A percentile compares a stretch with the other conserved stretches of the same genome.
phyloP scores from a whole-genome alignment of 2,113 vertebrate genomes.

The Zapornia atra region DNA sequence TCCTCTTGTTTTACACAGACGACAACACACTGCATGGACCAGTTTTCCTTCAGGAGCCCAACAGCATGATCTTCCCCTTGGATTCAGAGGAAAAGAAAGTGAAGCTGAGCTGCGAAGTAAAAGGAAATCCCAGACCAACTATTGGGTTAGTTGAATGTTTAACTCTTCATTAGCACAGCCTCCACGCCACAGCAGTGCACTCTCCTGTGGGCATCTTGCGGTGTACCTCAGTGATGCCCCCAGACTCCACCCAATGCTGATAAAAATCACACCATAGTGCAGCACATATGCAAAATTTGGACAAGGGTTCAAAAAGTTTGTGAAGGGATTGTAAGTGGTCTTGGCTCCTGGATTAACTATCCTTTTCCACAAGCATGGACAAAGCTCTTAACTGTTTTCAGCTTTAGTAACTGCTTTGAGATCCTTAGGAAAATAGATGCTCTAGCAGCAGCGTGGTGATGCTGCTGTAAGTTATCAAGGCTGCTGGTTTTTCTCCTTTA shows the following conservation, averaged over 20 bases:
- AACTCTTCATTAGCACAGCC: rapidly evolving
- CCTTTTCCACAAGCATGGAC: not conserved
- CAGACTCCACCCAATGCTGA: rapidly evolving
- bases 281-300: not conserved
- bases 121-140: slow-evolving; percentile 86
- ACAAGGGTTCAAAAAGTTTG: not conserved
- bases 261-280: rapidly evolving
- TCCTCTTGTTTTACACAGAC: slow-evolving; percentile 73
- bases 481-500: not conserved
- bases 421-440: not conserved
- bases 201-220: rapidly evolving
- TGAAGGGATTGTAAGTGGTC: not conserved
- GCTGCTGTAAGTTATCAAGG: not conserved
- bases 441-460: not conserved
- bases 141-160: slow-evolving; percentile 80
- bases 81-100: slow-evolving; percentile 90
- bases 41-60: slow-evolving; percentile 90
- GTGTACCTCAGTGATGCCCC: not conserved
- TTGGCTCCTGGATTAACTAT: not conserved
- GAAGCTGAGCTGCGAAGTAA: slow-evolving; percentile 91
- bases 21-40: slow-evolving; percentile 85
- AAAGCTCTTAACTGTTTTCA: not conserved
- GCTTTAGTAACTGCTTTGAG: not conserved
- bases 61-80: slow-evolving; percentile 89
- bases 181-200: rapidly evolving